These are phyloP conservation scores for Ceratothoa steindachneri DNA, from an alignment of 2,888 invertebrate genomes.

Conservation along the genomic window DNA sequence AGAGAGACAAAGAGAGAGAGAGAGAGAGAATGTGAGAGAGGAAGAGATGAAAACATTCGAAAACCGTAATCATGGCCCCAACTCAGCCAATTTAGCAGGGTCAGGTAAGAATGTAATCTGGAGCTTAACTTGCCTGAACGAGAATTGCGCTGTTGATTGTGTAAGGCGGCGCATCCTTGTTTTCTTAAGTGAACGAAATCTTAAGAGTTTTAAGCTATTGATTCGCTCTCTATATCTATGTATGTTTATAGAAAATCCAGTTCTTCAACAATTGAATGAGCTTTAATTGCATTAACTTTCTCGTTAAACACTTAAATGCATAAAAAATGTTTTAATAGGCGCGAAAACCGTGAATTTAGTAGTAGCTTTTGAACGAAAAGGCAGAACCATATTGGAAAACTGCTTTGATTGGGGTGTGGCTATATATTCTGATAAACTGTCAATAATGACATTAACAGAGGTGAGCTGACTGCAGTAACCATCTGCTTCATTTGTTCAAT, in stretches of 20 bases:
- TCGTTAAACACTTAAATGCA: too few relatives aligned
- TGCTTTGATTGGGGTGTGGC: neutral
- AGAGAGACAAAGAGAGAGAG: too few relatives aligned
- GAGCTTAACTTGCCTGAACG: neutral
- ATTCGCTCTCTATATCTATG: neutral
- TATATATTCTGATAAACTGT: conserved; percentile 10
- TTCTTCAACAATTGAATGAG: too few relatives aligned
- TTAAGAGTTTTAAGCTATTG: neutral
- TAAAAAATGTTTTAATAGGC: too few relatives aligned
- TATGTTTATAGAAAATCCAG: too few relatives aligned
- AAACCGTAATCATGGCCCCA: neutral
- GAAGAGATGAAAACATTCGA: too few relatives aligned
- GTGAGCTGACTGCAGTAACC: neutral
- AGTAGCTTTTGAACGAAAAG: conserved; percentile 4
- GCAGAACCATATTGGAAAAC: neutral
- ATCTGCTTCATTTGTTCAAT: neutral
- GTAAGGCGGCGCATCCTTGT: neutral
- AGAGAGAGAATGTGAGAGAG: too few relatives aligned
- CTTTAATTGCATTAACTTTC: too few relatives aligned
- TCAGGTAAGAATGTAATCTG: conserved; percentile 10
- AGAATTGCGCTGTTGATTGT: conserved; percentile 10
- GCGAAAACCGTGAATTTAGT: too few relatives aligned
- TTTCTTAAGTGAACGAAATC: neutral
- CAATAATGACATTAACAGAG: conserved; percentile 13
- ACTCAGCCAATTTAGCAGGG: neutral